These are phyloP conservation scores for Xyrauchen texanus DNA, from an alignment of 2,113 vertebrate species.

Conservation along the genomic window DNA sequence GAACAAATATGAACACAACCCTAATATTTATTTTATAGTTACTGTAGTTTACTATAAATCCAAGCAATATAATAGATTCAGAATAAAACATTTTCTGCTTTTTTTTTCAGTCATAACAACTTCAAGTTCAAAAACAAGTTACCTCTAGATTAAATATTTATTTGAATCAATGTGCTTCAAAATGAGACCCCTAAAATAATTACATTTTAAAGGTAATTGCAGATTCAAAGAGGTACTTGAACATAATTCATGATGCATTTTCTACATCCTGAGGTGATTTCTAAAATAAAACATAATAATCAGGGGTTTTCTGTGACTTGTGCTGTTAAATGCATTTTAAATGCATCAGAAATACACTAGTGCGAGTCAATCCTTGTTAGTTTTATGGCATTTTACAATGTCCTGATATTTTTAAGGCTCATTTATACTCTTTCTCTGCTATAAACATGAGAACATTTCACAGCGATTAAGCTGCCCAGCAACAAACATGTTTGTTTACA, in stretches of 20 bases:
- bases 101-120: no score
- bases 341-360: not conserved
- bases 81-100: no score
- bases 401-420: conserved; percentile 15
- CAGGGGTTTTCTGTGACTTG: not conserved
- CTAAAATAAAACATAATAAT: conserved; percentile 2
- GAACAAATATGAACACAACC: no score
- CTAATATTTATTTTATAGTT: no score
- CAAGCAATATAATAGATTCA: no score
- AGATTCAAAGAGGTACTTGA: conserved; percentile 14
- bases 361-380: not conserved
- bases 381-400: conserved; percentile 12
- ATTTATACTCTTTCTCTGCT: conserved; percentile 10
- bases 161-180: not conserved
- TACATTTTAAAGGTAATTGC: conserved; percentile 22
- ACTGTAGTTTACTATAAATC: no score
- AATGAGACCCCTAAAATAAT: conserved; percentile 3
- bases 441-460: not conserved
- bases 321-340: not conserved
- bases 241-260: not conserved
- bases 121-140: no score
- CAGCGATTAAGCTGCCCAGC: conserved; percentile 3
- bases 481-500: conserved; percentile 5
- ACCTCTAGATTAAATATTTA: no score
- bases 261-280: conserved; percentile 8